These are phyloP conservation scores for Rhizomys pruinosus DNA, from an alignment of 2,113 vertebrate genomes.

Conservation along the genomic window DNA sequence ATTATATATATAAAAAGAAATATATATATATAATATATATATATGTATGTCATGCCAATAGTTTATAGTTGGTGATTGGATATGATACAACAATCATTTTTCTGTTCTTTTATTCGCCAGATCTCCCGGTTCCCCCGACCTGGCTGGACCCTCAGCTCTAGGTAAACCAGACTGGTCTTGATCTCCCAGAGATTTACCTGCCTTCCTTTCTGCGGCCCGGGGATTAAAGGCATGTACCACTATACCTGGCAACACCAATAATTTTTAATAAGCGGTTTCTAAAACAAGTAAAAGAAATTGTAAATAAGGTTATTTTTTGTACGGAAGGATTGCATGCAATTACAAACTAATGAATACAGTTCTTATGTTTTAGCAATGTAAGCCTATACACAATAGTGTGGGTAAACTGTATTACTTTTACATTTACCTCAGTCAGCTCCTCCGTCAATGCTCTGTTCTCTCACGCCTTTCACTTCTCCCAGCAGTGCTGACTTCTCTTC, in stretches of 20 bases:
- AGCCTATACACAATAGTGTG: background rate
- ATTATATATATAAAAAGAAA: no score
- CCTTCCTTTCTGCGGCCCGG: no score
- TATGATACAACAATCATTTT: background rate
- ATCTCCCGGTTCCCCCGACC: no score
- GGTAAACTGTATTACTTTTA: background rate
- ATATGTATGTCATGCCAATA: background rate
- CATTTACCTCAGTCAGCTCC: background rate
- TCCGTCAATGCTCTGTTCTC: background rate
- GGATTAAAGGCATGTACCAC: no score
- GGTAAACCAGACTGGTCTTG: no score
- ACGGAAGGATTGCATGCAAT: background rate
- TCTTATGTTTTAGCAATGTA: background rate
- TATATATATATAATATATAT: no score
- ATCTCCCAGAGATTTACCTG: no score
- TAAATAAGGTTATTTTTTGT: background rate
- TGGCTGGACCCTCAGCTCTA: no score
- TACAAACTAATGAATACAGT: background rate
- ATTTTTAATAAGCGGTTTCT: background rate
- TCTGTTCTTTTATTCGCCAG: no score
- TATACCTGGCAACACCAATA: background rate
- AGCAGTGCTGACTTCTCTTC: background rate
- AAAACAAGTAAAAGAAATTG: background rate
- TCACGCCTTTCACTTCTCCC: background rate
- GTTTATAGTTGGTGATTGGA: background rate